phyloP scores from a whole-genome alignment of 2,113 vertebrate species.

The Spea bombifrons region DNA sequence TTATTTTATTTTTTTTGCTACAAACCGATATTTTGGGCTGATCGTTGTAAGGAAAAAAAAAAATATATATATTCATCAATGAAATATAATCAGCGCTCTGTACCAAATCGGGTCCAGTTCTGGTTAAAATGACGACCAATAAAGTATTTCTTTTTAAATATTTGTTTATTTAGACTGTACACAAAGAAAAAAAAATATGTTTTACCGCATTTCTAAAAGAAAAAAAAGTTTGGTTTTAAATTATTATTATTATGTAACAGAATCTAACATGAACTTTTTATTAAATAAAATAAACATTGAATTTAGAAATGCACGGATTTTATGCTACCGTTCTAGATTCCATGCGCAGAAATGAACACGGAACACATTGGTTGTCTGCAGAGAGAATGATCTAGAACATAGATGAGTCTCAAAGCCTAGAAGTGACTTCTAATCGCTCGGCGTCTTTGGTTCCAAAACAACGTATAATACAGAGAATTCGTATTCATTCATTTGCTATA shows the following conservation, averaged over 20 bases:
- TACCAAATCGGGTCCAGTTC: no score
- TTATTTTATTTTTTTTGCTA: no score
- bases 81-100: no score
- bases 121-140: no score
- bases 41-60: no score
- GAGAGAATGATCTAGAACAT: slow-evolving; percentile 62
- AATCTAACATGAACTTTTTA: slow-evolving; percentile 88
- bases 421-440: slow-evolving; percentile 85
- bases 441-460: slow-evolving; percentile 99
- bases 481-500: slow-evolving; percentile 81
- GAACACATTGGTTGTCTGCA: slow-evolving; percentile 91
- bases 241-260: slow-evolving; percentile 89
- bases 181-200: slow-evolving; percentile 78
- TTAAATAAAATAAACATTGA: slow-evolving; percentile 96
- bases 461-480: slow-evolving; percentile 88
- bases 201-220: slow-evolving; percentile 75
- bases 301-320: slow-evolving; percentile 71
- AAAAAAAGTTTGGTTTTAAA: slow-evolving; percentile 85
- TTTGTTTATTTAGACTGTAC: slow-evolving; percentile 99
- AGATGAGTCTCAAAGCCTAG: slow-evolving; percentile 70
- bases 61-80: no score
- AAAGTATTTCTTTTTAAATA: slow-evolving; percentile 70
- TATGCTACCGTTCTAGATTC: slow-evolving; percentile 71
- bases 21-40: no score
- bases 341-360: slow-evolving; percentile 83